These are phyloP conservation scores for Epinotia bilunana DNA, from an alignment of 2,888 invertebrate species.

Conservation along the genomic window DNA sequence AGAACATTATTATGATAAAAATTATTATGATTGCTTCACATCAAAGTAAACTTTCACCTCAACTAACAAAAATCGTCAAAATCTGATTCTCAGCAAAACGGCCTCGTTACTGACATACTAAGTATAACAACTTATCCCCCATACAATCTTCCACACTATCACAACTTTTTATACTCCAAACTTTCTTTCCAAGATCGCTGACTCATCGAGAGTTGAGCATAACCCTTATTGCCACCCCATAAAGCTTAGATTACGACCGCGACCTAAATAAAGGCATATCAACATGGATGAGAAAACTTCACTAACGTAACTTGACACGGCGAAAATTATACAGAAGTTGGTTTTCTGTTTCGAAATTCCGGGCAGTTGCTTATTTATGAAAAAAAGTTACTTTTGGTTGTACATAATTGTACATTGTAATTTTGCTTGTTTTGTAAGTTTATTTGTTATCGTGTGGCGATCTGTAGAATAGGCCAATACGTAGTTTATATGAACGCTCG, in stretches of 20 bases:
- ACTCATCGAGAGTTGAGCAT: constrained; percentile 17
- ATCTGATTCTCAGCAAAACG: constrained; percentile 25
- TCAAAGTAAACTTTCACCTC: neutral
- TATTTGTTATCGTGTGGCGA: too few species aligned
- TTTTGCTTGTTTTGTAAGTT: neutral
- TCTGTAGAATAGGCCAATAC: too few species aligned
- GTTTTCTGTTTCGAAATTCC: constrained; percentile 16
- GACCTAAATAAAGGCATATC: constrained; percentile 28
- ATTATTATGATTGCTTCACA: too few species aligned
- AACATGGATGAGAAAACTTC: constrained; percentile 38
- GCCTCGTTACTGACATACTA: constrained; percentile 31
- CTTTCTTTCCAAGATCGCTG: constrained; percentile 30
- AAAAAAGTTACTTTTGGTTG: constrained; percentile 2
- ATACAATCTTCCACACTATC: constrained; percentile 41
- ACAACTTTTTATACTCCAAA: constrained; percentile 40
- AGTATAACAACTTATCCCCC: constrained; percentile 32
- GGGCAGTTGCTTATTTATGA: constrained; percentile 18
- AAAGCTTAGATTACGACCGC: constrained; percentile 37
- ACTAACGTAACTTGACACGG: constrained; percentile 35
- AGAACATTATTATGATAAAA: too few species aligned
- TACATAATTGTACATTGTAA: neutral
- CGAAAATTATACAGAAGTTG: constrained; percentile 41
- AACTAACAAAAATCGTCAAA: constrained; percentile 14
- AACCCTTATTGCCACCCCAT: constrained; percentile 39
- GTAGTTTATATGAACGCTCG: too few species aligned